Conservation (phyloP, 2,113 vertebrate species). For the Athene noctua region DNA sequence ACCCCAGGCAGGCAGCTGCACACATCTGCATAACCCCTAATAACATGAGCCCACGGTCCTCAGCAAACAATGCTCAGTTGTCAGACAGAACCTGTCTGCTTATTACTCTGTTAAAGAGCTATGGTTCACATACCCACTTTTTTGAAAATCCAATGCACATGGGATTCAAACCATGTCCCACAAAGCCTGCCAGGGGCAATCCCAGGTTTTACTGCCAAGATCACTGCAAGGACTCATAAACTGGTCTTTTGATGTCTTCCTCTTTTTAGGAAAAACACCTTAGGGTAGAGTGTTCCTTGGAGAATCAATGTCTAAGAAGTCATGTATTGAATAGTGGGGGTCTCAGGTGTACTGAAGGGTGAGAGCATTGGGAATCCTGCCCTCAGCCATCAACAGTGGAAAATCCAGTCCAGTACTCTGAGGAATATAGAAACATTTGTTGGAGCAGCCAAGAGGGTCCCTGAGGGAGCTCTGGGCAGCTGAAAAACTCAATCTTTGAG, state of each 20-base stretch:
- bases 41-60: background rate
- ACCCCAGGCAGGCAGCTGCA: background rate
- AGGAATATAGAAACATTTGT: background rate
- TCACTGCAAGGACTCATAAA: background rate
- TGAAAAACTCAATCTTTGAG: background rate
- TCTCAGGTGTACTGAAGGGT: background rate
- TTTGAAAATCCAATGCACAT: background rate
- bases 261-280: background rate
- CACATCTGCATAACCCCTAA: background rate
- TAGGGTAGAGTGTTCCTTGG: background rate
- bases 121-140: background rate
- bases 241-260: background rate
- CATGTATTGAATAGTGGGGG: too few species aligned
- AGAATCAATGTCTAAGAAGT: background rate
- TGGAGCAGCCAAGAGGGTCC: background rate
- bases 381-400: background rate
- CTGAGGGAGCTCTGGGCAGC: background rate
- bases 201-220: background rate
- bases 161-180: background rate
- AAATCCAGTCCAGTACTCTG: background rate
- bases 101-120: background rate
- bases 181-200: background rate
- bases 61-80: background rate
- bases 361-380: background rate
- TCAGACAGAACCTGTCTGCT: background rate